These are phyloP conservation scores for Chrysopa pallens DNA, from an alignment of 1,140 invertebrate genomes.

Conservation along the genomic window DNA sequence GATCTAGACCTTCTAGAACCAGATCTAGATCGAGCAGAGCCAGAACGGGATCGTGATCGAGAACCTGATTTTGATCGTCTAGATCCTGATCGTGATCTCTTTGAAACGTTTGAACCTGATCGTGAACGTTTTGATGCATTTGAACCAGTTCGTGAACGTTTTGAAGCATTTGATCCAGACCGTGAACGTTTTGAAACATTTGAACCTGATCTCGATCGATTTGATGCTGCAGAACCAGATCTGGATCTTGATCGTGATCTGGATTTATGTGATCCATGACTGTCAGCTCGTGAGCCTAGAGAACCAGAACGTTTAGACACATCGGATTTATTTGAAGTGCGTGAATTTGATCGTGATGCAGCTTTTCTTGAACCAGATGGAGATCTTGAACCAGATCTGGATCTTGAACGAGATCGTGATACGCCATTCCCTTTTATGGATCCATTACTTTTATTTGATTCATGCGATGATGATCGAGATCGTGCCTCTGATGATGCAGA, in stretches of 20 bases:
- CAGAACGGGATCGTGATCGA: slow-evolving; percentile 5
- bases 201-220: slow-evolving; percentile 6
- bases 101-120: slow-evolving; percentile 14
- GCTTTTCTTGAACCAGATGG: slow-evolving; percentile 12
- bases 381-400: slow-evolving; percentile 8
- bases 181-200: slow-evolving; percentile 1
- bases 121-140: slow-evolving; percentile 12
- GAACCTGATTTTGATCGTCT: slow-evolving; percentile 19
- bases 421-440: slow-evolving; percentile 9
- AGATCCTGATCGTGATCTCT: slow-evolving; percentile 20
- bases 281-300: slow-evolving; percentile 9
- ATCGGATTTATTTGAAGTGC: slow-evolving; percentile 14
- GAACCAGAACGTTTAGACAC: slow-evolving; percentile 16
- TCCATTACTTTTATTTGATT: slow-evolving; percentile 3
- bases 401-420: slow-evolving; percentile 12
- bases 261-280: not conserved
- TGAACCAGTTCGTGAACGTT: slow-evolving; percentile 14
- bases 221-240: slow-evolving; percentile 3
- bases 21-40: slow-evolving; percentile 20
- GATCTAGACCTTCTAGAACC: slow-evolving; percentile 16
- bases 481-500: not conserved
- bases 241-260: slow-evolving; percentile 15
- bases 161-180: slow-evolving; percentile 11
- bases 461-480: not conserved
- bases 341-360: slow-evolving; percentile 14